Base-by-base conservation (phyloP, 2,888 invertebrate genomes). In the Gymnoscelis rufifasciata region DNA sequence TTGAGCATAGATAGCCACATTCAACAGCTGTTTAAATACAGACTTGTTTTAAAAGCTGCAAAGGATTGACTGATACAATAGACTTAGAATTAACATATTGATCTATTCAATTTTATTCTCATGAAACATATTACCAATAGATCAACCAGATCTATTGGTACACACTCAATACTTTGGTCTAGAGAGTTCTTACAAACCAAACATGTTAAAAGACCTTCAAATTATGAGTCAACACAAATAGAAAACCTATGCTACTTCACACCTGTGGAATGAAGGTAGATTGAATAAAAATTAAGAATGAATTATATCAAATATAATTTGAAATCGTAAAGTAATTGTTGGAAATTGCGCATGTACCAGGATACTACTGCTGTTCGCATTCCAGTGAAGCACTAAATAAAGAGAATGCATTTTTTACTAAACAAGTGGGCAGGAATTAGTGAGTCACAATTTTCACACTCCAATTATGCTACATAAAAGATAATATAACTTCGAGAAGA, bases 361-460 rank as follows among this genome's bases (percentile, higher is more conserved):
- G n/a, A 14, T 14, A 10, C 13, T 29, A 11, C 10, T 29, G 7
- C 19, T 23, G 7, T 12, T 29, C 19, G 19, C 35, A 35, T 35
- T 35, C 35, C 15, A 27, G 35, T 29, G 28, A 28, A 33, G 40
- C 64, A 60, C 59, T 55, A 55, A 66, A 68, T 72, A 77, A 77
- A 74, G 76, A 65, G 66, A 60, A 60, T 67, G 67, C 71, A 78
- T 77, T 79, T 38, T 82, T 79, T 76, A 68, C 66, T 71, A 68
- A 71, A 71, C 61, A 74, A 65, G 81, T 79, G 76, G 83, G 76
- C 68, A 72, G 73, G 66, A 63, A 71, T 70, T 78, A 74, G 73
- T 81, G 83, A 86, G 71, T 84, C 84, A 87, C 67, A 48, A 39
- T 68, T 78, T 83, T 87, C 87, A 87, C 87, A 88, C 87, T 87